Percentiles rank a stretch among this genome's conserved stretches.
phyloP scores from a whole-genome alignment of 2,797 vertebrate genomes.

The Acanthurus tractus region DNA sequence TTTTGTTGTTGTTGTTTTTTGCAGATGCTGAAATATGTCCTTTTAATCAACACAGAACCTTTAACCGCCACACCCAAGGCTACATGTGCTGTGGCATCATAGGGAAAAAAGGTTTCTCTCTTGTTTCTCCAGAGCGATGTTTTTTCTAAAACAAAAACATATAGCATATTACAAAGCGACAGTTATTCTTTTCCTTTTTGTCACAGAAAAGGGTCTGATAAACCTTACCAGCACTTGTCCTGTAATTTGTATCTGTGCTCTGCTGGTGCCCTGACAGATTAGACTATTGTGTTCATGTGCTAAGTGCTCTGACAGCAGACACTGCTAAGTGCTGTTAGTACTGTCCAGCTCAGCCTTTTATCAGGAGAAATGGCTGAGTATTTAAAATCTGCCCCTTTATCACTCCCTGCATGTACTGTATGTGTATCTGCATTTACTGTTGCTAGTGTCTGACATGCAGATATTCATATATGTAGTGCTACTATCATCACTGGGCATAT shows the following conservation, averaged over 20 bases:
- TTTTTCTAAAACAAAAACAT: not conserved
- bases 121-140: too few relatives aligned
- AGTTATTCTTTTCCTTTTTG: not conserved
- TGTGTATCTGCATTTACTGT: not conserved
- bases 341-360: not conserved
- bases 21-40: not conserved
- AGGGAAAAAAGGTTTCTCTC: not conserved
- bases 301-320: constrained; percentile 17
- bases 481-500: not conserved
- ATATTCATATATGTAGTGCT: constrained; percentile 1
- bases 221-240: not conserved
- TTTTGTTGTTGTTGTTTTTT: not conserved
- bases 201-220: too few relatives aligned
- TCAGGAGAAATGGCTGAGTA: constrained; percentile 2
- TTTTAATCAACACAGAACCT: not conserved
- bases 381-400: constrained; percentile 17
- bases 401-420: not conserved
- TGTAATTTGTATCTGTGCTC: constrained; percentile 9
- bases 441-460: not conserved
- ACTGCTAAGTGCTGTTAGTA: constrained; percentile 1
- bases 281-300: constrained; percentile 1
- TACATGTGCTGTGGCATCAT: not conserved
- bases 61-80: not conserved
- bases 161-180: not conserved
- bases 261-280: not conserved